A percentile compares a stretch with the other conserved stretches of the same genome.
Evolutionary conservation across 2,888 invertebrate species (phyloP).

Genomic region (Loripinus fragilis): DNA sequence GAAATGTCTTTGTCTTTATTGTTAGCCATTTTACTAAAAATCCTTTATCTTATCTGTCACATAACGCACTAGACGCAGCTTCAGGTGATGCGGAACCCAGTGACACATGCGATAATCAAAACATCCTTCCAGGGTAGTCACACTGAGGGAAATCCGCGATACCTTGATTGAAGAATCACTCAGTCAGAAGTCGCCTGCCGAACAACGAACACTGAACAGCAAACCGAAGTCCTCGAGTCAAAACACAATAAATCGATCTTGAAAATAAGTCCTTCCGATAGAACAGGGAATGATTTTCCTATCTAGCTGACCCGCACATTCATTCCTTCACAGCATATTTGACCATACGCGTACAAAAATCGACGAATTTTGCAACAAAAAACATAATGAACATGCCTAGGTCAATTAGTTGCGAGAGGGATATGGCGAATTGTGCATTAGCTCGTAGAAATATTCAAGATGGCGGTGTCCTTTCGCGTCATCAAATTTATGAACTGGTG

Average conservation of each 20-base stretch:
- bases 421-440: slow-evolving; percentile 73
- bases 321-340: slow-evolving; percentile 72
- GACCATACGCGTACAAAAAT: slow-evolving; percentile 76
- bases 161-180: slow-evolving; percentile 66
- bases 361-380: slow-evolving; percentile 79
- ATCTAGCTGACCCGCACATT: slow-evolving; percentile 48
- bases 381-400: slow-evolving; percentile 82
- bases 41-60: not conserved
- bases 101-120: slow-evolving; percentile 67
- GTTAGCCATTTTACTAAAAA: slow-evolving; percentile 85
- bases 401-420: slow-evolving; percentile 80
- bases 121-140: slow-evolving; percentile 70
- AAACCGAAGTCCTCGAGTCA: slow-evolving; percentile 41
- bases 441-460: slow-evolving; percentile 76
- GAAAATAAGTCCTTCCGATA: slow-evolving; percentile 55
- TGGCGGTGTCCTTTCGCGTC: slow-evolving; percentile 73
- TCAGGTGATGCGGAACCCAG: slow-evolving; percentile 63
- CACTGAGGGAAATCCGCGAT: slow-evolving; percentile 71
- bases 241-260: slow-evolving; percentile 53
- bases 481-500: slow-evolving; percentile 31
- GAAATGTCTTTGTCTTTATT: slow-evolving; percentile 89
- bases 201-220: slow-evolving; percentile 52
- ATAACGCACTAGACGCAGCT: slow-evolving; percentile 46
- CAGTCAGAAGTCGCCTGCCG: slow-evolving; percentile 64
- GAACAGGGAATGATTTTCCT: slow-evolving; percentile 61